Conservation (phyloP, 2,113 vertebrate genomes). For the Brachyistius frenatus region DNA sequence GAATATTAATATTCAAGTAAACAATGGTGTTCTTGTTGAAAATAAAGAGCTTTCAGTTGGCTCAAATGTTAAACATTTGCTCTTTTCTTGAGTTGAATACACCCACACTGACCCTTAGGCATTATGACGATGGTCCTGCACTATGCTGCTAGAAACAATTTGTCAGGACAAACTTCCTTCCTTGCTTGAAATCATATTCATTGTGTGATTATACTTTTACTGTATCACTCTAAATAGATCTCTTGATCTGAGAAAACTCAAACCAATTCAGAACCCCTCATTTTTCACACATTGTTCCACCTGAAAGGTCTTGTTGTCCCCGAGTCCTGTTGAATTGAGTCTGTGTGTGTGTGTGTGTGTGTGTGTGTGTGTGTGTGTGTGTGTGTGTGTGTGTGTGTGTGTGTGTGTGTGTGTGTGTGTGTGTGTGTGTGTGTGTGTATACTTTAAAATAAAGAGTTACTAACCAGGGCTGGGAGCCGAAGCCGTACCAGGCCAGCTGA, state of each 20-base stretch:
- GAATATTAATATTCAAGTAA: too few relatives aligned
- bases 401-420: too few relatives aligned
- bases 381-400: background rate
- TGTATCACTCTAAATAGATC: too few relatives aligned
- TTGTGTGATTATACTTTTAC: background rate
- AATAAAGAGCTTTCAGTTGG: background rate
- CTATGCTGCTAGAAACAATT: constrained; percentile 17
- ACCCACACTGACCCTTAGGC: too few relatives aligned
- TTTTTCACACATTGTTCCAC: background rate
- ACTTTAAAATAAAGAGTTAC: constrained; percentile 48
- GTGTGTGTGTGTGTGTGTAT: background rate
- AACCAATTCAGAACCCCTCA: too few relatives aligned
- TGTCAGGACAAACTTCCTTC: constrained; percentile 8
- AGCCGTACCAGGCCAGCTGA: constrained; percentile 94
- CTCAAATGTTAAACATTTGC: background rate
- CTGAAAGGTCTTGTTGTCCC: background rate
- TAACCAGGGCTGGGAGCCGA: constrained; percentile 94
- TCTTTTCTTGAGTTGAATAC: background rate
- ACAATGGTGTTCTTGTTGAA: too few relatives aligned
- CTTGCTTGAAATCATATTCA: background rate
- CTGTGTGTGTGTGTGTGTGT: background rate
- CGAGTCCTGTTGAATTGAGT: background rate
- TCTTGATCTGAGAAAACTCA: too few relatives aligned
- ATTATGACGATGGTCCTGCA: background rate
- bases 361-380: background rate